Base-by-base conservation (phyloP, 2,888 invertebrate species). In the Isoperla grammatica region DNA sequence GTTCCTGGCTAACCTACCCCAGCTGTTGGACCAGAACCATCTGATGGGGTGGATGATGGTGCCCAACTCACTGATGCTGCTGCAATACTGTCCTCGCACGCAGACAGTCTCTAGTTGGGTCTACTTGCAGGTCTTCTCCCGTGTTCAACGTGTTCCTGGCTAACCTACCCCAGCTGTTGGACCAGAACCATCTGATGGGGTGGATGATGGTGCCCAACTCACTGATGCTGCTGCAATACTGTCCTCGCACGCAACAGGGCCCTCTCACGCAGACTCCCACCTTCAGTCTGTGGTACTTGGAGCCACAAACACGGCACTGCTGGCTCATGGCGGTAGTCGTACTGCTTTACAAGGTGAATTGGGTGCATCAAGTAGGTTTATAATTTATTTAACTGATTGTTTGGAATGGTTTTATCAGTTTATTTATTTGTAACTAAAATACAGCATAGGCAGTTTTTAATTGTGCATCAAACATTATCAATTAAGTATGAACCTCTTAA, bases 131-230 rank as follows among this genome's bases (percentile, higher is more conserved):
- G 68, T 82, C 85, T 61, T 95, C 96, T 0, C 90, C 97, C 0
- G 93, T 95, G 1, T 97, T 97, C 77, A 96, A 95, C 76, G 95
- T 95, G 1, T 98, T 97, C 73, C 79, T 99, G 72, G 87, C 93
- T 29, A 95, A 94, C 71, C 76, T 98, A 63, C 95, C 97, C 0
- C 94, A 94, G 78, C 83, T 99, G 11, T 73, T 99, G 70, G 99
- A 99, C 74, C 92, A 95, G 73, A 99, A 99, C 76, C 93, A 96
- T 72, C 79, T 88, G 64, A 93, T 99, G 81, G 97, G 97, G 0
- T 88, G 89, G 67, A 82, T 87, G 61, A 83, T 99, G 56, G 82
- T 97, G 5, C 89, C 93, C 6, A 90, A 93, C 0, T 88, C 92
- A 0, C 75, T 96, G 59, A 83, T 78, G 39, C 79, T 94, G 56